These are phyloP conservation scores for Xiphophorus couchianus DNA, from an alignment of 2,113 vertebrate species.

Conservation along the genomic window DNA sequence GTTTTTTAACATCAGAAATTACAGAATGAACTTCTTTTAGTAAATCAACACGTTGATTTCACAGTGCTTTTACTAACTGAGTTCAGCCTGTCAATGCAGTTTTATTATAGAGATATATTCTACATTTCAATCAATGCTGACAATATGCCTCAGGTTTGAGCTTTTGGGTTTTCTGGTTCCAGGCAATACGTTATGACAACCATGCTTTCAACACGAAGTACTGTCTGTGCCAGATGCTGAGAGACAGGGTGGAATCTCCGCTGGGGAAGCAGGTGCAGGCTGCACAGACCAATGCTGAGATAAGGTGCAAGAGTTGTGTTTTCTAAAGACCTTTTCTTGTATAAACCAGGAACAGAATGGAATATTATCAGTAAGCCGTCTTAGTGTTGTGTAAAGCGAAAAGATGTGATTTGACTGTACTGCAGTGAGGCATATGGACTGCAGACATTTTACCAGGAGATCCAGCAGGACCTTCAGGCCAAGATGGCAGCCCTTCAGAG, in stretches of 20 bases:
- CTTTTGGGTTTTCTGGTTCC: background rate
- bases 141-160: background rate
- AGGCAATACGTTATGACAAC: slow-evolving; percentile 94
- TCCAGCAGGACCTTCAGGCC: slow-evolving; percentile 67
- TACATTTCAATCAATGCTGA: background rate
- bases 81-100: too few relatives aligned
- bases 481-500: slow-evolving; percentile 72
- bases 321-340: too few relatives aligned
- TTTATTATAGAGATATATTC: too few relatives aligned
- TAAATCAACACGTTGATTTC: too few relatives aligned
- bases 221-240: slow-evolving; percentile 96
- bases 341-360: background rate
- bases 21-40: background rate
- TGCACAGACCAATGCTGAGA: slow-evolving; percentile 88
- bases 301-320: slow-evolving; percentile 80
- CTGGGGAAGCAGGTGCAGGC: slow-evolving; percentile 90
- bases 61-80: too few relatives aligned
- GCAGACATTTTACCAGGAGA: slow-evolving; percentile 82
- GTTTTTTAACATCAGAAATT: background rate
- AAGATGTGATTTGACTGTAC: background rate
- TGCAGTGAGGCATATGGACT: slow-evolving; percentile 88
- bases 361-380: background rate
- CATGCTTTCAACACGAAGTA: slow-evolving; percentile 97
- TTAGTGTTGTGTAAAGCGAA: background rate
- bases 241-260: slow-evolving; percentile 90